Evolutionary conservation across 2,113 vertebrate species (phyloP).

Genomic region (Marmota monax): DNA sequence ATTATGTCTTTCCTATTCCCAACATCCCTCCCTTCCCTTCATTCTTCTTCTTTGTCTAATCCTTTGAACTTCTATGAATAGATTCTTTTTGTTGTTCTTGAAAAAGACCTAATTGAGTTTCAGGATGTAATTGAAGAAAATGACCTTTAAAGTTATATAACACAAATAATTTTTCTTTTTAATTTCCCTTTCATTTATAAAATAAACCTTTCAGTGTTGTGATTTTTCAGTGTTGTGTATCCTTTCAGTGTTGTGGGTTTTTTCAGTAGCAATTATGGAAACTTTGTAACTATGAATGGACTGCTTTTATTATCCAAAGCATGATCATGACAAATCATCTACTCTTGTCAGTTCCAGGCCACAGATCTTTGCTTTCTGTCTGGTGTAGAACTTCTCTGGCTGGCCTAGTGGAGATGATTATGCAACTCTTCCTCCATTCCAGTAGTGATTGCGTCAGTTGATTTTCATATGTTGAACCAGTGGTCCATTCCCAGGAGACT

Average conservation of each 20-base stretch:
- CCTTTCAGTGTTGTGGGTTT: no score
- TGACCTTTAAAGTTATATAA: neutral
- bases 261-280: no score
- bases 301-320: no score
- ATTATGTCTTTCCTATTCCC: no score
- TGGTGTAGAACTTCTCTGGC: no score
- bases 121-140: conserved; percentile 31
- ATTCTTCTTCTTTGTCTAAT: no score
- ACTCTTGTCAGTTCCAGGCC: no score
- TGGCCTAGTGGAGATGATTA: neutral
- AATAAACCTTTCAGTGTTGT: neutral
- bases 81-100: conserved; percentile 23
- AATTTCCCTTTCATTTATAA: neutral
- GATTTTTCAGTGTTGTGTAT: no score
- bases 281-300: no score
- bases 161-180: neutral
- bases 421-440: neutral
- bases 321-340: no score
- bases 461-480: neutral
- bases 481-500: neutral
- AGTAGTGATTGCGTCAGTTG: neutral
- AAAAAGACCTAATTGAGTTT: neutral
- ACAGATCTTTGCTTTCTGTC: no score
- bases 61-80: neutral
- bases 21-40: no score